Evolutionary conservation across 2,888 invertebrate genomes (phyloP).

Genomic region (Agrotis ipsilon): DNA sequence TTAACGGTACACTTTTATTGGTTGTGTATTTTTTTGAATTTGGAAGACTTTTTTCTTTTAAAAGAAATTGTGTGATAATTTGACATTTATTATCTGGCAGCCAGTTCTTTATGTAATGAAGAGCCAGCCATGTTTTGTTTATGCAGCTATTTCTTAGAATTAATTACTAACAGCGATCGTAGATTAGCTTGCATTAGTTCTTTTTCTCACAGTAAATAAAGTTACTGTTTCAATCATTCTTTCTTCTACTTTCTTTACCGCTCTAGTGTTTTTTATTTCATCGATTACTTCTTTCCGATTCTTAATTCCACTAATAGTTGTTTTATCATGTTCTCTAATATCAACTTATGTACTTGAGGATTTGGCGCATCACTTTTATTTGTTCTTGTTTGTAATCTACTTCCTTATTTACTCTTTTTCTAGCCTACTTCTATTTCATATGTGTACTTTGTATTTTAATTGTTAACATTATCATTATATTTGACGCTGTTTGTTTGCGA

Average conservation of each 20-base stretch:
- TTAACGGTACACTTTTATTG: slow-evolving; percentile 42
- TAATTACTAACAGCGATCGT: neutral
- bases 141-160: neutral
- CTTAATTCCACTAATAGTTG: neutral
- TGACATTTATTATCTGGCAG: slow-evolving; percentile 34
- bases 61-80: slow-evolving; percentile 22
- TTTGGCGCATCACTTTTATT: no score
- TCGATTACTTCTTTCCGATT: neutral
- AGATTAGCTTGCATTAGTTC: neutral
- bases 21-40: slow-evolving; percentile 17
- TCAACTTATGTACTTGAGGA: no score
- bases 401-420: no score
- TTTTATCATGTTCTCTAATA: no score
- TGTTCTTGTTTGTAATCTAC: no score
- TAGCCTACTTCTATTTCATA: no score
- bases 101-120: slow-evolving; percentile 16
- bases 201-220: neutral
- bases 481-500: no score
- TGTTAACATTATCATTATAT: no score
- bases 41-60: neutral
- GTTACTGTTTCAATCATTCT: no score
- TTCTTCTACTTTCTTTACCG: neutral
- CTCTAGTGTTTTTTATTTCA: neutral
- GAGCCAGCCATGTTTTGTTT: slow-evolving; percentile 7
- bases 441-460: no score